These are phyloP conservation scores for Trileptium ribeirensis DNA, from an alignment of 2,888 invertebrate species.

Conservation along the genomic window DNA sequence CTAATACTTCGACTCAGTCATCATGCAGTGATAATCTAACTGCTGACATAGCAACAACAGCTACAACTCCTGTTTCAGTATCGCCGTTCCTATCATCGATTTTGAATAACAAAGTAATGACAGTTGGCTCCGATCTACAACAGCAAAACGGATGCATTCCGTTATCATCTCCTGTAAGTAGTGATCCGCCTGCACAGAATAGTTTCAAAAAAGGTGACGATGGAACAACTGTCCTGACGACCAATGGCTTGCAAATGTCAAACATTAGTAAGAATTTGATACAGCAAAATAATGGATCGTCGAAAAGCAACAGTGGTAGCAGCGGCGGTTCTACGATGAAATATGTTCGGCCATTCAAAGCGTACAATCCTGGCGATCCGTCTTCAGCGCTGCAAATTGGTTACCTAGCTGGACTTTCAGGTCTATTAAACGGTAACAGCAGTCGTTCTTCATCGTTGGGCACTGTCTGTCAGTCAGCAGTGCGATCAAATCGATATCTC, in stretches of 20 bases:
- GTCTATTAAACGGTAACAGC: no score
- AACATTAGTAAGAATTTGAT: not conserved
- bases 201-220: no score
- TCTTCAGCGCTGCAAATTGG: conserved; percentile 21
- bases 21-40: no score
- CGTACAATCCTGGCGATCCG: conserved; percentile 25
- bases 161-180: no score
- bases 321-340: no score
- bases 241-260: not conserved
- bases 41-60: conserved; percentile 6
- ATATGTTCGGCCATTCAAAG: conserved; percentile 24
- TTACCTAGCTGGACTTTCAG: not conserved
- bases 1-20: no score
- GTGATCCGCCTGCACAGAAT: not conserved
- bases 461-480: no score
- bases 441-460: no score
- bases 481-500: no score
- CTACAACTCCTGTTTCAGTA: not conserved
- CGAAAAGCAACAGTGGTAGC: not conserved
- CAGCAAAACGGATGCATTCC: no score
- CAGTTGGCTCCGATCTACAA: not conserved
- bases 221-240: not conserved
- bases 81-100: not conserved
- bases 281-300: no score
- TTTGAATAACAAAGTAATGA: not conserved